Conservation (phyloP, 1,140 invertebrate species). For the Platyscapa corneri region DNA sequence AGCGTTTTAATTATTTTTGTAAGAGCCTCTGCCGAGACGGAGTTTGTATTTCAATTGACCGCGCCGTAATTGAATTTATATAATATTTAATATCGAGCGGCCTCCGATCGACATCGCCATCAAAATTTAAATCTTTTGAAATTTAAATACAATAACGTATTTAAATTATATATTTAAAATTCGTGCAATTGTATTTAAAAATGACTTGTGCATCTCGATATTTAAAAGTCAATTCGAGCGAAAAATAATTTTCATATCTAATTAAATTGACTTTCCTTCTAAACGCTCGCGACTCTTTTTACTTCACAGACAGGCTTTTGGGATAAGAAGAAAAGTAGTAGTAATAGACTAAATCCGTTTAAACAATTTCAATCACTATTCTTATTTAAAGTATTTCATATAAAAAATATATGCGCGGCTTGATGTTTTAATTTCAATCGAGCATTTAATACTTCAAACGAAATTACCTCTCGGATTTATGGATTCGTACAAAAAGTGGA, state of each 20-base stretch:
- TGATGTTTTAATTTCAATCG: neutral
- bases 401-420: neutral
- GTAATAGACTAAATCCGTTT: neutral
- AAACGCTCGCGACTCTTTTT: neutral
- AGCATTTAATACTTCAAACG: conserved; percentile 1
- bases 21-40: neutral
- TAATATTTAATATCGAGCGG: conserved; percentile 16
- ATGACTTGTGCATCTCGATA: neutral
- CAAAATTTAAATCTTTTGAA: conserved; percentile 22
- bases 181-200: conserved; percentile 27
- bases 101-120: neutral
- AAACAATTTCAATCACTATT: neutral
- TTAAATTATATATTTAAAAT: conserved; percentile 32
- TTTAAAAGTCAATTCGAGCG: conserved; percentile 29
- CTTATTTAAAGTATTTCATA: neutral
- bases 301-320: neutral
- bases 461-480: neutral
- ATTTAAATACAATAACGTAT: conserved; percentile 49
- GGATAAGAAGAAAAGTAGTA: neutral
- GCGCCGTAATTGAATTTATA: conserved; percentile 20
- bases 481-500: neutral
- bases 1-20: conserved; percentile 25
- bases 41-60: neutral
- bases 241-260: conserved; percentile 26
- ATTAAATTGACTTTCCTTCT: neutral